These are phyloP conservation scores for Danaus plexippus DNA, from an alignment of 1,140 invertebrate genomes.

Conservation along the genomic window DNA sequence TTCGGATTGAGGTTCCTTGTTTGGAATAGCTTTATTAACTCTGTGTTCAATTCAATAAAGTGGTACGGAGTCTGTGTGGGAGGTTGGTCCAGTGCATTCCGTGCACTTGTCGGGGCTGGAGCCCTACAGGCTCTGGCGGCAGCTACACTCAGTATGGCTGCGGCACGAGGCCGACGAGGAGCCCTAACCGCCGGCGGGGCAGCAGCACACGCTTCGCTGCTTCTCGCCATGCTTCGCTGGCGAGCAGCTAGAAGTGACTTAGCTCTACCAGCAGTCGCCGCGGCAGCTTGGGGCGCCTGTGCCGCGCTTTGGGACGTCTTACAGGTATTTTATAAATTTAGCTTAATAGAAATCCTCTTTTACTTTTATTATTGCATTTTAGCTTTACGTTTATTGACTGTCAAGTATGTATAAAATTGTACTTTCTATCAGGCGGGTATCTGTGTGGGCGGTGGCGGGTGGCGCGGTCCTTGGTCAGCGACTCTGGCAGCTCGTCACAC, in stretches of 20 bases:
- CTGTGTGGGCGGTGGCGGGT: constrained; percentile 55
- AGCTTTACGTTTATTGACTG: constrained; percentile 5
- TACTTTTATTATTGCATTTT: not conserved
- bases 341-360: not conserved
- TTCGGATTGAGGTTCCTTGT: no score
- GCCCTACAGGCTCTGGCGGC: constrained; percentile 78
- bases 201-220: constrained; percentile 77
- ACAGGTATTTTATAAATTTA: constrained; percentile 33
- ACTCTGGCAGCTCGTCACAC: constrained; percentile 47
- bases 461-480: constrained; percentile 54
- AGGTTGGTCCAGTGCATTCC: constrained; percentile 75
- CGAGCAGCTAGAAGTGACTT: constrained; percentile 73
- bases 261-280: constrained; percentile 78
- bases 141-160: constrained; percentile 78
- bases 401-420: no score
- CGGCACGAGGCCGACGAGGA: constrained; percentile 76
- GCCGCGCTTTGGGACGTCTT: constrained; percentile 82
- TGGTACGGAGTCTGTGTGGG: constrained; percentile 75
- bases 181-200: constrained; percentile 79
- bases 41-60: constrained; percentile 22
- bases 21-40: no score
- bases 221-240: constrained; percentile 77
- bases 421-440: constrained; percentile 31
- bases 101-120: constrained; percentile 77
- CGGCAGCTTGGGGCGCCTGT: constrained; percentile 82